Base-by-base conservation (phyloP, 2,797 vertebrate species). In the Galaxias olidus region DNA sequence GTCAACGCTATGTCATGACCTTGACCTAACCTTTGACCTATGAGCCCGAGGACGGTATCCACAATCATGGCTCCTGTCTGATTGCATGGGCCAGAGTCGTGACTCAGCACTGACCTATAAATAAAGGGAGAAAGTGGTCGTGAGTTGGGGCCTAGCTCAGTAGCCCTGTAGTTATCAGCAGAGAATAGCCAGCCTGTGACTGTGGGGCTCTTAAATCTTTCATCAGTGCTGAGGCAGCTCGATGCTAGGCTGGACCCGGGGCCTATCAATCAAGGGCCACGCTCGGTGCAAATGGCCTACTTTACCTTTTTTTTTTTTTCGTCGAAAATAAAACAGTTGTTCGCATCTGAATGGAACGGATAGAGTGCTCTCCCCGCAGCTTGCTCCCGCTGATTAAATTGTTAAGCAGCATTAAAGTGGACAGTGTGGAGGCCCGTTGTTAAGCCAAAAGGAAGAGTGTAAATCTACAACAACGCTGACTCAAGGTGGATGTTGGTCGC, bases 121-220 rank as follows among this genome's bases (percentile, higher is more conserved):
- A 87, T 85, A 84, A 88, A 82, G 75, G 80, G 69, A 66, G 77
- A 78, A 78, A 70, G 82, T 71, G 80, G 82, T 61, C 65, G 76
- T 53, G 42, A n/a, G n/a, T 65, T 66, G 67, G 19, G 47, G 55
- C 61, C 59, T 51, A 68, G 69, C 69, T 72, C n/a, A n/a, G n/a
- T n/a, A 66, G 78, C 69, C 81, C 78, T 4, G 14, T 8, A 44
- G 84, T 78, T 88, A 80, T 85, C 80, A 68, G 76, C 74, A 65
- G 68, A 85, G 75, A 78, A 63, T 63, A 52, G 76, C 71, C 73
- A 74, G 81, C 84, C 79, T 72, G 67, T 76, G 76, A 69, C 14
- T 74, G n/a, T n/a, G 74, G 47, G n/a, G 54, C 74, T 75, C 71
- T 78, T 90, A 86, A 91, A 91, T 90, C 86, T 87, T 81, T 86